Percentiles rank a stretch among this genome's conserved stretches.
These are phyloP conservation scores for Melanotaenia pygmaea DNA, from an alignment of 2,797 vertebrate species.

Conservation along the genomic window DNA sequence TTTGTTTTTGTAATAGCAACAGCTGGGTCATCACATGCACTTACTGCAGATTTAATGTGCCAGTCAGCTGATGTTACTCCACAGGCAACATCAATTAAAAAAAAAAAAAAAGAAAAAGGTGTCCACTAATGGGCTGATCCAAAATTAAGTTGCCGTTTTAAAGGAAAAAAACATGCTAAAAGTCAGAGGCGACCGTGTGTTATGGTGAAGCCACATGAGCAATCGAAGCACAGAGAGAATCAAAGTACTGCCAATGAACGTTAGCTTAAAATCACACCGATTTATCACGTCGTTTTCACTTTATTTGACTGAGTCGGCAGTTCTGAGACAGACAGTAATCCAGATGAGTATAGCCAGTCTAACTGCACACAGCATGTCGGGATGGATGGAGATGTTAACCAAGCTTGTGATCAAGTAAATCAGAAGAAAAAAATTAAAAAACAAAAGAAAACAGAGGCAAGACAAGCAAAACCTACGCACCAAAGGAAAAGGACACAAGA, in stretches of 20 bases:
- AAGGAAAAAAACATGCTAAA: conserved; percentile 7
- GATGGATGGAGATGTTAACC: conserved; percentile 16
- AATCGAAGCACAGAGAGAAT: conserved; percentile 44
- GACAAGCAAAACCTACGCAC: conserved; percentile 15
- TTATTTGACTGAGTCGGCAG: neutral
- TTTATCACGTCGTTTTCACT: neutral
- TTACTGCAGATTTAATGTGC: conserved; percentile 20
- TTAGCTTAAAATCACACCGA: neutral
- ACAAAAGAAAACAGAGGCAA: conserved; percentile 5
- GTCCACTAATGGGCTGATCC: conserved; percentile 17
- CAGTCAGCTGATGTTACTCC: conserved; percentile 22
- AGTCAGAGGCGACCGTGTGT: conserved; percentile 31
- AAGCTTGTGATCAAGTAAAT: conserved; percentile 23
- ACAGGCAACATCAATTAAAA: conserved; percentile 19
- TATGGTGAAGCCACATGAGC: conserved; percentile 72
- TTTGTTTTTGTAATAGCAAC: conserved; percentile 24
- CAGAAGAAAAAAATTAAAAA: neutral
- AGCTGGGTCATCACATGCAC: conserved; percentile 31
- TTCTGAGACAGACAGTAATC: conserved; percentile 1
- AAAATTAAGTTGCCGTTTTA: conserved; percentile 9
- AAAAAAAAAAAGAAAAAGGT: neutral
- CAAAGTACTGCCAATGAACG: neutral
- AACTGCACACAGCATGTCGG: conserved; percentile 10
- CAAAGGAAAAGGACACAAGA: conserved; percentile 25
- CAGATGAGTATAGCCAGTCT: conserved; percentile 14